phyloP scores from a whole-genome alignment of 2,888 invertebrate species.

The Cosmia pyralina region DNA sequence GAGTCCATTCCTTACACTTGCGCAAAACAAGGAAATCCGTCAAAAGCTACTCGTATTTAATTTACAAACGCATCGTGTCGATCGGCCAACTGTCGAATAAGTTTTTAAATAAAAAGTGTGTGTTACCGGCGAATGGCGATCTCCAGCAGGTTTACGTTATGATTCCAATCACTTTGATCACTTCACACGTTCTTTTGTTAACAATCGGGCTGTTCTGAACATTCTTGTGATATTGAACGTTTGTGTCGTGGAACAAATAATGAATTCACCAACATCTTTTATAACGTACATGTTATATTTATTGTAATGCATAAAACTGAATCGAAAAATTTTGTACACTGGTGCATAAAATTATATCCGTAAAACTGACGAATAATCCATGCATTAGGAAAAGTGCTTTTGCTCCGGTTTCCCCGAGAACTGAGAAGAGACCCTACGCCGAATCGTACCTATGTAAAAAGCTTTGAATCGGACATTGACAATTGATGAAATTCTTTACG shows the following conservation, averaged over 20 bases:
- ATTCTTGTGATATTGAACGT: slow-evolving; percentile 41
- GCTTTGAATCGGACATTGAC: slow-evolving; percentile 7
- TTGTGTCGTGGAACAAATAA: slow-evolving; percentile 44
- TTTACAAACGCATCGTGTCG: slow-evolving; percentile 52
- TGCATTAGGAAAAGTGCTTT: background rate
- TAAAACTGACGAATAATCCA: background rate
- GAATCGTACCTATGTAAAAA: background rate
- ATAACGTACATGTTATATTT: slow-evolving; percentile 1
- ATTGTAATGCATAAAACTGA: background rate
- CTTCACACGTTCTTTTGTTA: slow-evolving; percentile 61
- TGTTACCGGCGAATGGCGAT: slow-evolving; percentile 47
- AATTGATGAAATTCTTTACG: slow-evolving; percentile 38
- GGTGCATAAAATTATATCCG: background rate
- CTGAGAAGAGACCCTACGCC: background rate
- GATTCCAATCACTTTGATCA: slow-evolving; percentile 62
- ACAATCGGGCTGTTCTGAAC: slow-evolving; percentile 48
- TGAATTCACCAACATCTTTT: slow-evolving; percentile 19
- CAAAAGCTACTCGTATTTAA: slow-evolving; percentile 40
- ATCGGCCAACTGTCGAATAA: slow-evolving; percentile 57
- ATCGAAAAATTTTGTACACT: background rate
- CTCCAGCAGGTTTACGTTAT: slow-evolving; percentile 53
- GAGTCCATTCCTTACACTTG: slow-evolving; percentile 1
- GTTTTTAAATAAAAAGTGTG: slow-evolving; percentile 58
- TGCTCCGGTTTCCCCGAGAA: background rate
- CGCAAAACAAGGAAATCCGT: slow-evolving; percentile 28